Evolutionary conservation across 2,797 vertebrate species (phyloP), one percentile per base, ranked within the genome.

Genomic region (Acanthis flammea): DNA sequence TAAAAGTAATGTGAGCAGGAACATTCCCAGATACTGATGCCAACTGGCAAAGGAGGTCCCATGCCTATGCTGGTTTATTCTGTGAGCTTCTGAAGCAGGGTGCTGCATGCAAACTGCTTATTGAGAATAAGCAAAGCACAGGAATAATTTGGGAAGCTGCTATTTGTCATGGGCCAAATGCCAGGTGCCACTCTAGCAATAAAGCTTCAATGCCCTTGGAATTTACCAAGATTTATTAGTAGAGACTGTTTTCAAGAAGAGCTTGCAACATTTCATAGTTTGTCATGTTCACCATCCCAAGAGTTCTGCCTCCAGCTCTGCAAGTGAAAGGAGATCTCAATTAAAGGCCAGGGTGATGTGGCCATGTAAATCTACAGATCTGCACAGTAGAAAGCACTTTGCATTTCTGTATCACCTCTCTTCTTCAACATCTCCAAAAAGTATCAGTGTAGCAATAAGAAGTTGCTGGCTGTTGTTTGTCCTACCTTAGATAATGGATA

Each of bases 11-110:
- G 68, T 53, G 45, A 65, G 48, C 65, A 80, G 84, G 31, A 94
- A 73, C 2, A 0, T 70, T 87, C 62, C 24, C 48, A 89, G 74
- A 33, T 73, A 37, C 6, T 33, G 45, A 60, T 79, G 84, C 91
- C 89, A 93, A 53, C 41, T 95, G 92, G 94, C 91, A 89, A 93
- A 82, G 60, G 22, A 60, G 17, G 18, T 73, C 51, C 45, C 21
- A 25, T 73, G 51, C 41, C 67, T 81, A 6, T 45, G 51, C 27
- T 60, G 31, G 19, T 74, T 95, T 93, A 42, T 87, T 92, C 48
- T 41, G 30, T 73, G 58, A 37, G 39, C 51, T 79, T 87, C 81
- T 31, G 1, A 85, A 89, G 60, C 45, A 78, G 55, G 77, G 55
- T 86, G 67, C 30, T 65, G 24, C 55, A n/a, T 70, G 37, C 51